These are phyloP conservation scores for Carettochelys insculpta DNA, from an alignment of 2,113 vertebrate species.

Conservation along the genomic window DNA sequence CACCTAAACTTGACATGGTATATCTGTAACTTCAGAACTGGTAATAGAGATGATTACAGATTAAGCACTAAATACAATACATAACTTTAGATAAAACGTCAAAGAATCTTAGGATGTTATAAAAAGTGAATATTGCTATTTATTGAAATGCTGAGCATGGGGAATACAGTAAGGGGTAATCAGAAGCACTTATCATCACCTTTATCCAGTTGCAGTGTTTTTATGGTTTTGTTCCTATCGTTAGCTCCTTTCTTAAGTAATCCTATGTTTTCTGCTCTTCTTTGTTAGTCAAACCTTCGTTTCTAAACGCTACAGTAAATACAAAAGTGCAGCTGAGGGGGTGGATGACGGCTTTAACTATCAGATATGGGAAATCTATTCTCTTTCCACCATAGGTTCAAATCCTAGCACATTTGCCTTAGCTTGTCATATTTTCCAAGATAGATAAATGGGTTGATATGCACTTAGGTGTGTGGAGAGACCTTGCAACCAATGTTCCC, in stretches of 20 bases:
- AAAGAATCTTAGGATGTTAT: not conserved
- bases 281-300: not conserved
- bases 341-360: not conserved
- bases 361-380: not conserved
- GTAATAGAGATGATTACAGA: conserved; percentile 27
- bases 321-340: not conserved
- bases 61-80: not conserved
- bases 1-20: not conserved
- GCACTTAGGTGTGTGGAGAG: not conserved
- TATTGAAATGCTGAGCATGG: conserved; percentile 59
- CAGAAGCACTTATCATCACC: conserved; percentile 34
- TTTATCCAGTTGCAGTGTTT: conserved; percentile 49
- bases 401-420: not conserved
- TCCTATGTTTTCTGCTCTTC: not conserved
- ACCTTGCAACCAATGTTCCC: too few species aligned
- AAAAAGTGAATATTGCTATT: conserved; percentile 28
- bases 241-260: not conserved
- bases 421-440: not conserved
- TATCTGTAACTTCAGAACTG: not conserved
- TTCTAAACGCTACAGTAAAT: not conserved
- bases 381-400: not conserved
- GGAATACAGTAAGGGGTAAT: conserved; percentile 41
- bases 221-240: not conserved
- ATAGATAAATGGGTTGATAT: not conserved
- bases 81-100: not conserved